Conservation (phyloP, 2,888 invertebrate genomes). For the Chrysolina haemoptera region DNA sequence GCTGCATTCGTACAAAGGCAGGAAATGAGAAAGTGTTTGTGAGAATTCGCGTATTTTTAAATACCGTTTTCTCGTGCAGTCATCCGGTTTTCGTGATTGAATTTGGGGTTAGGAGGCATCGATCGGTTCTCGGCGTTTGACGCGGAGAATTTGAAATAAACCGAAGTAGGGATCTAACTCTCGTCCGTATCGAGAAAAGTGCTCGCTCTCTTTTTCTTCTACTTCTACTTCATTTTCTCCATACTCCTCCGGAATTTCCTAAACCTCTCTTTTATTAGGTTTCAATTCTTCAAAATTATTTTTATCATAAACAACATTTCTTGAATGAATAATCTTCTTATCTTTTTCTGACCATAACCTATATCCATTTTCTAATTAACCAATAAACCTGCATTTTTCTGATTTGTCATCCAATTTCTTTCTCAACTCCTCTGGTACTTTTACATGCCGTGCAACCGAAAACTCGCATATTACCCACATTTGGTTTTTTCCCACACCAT, state of each 20-base stretch:
- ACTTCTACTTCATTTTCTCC: not conserved
- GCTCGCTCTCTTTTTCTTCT: not conserved
- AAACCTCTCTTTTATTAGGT: not conserved
- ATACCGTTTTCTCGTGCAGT: too few species aligned
- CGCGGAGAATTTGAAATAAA: too few species aligned
- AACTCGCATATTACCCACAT: constrained; percentile 41
- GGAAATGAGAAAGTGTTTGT: too few species aligned
- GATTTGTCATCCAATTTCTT: constrained; percentile 43
- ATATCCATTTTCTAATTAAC: constrained; percentile 33
- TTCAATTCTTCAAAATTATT: constrained; percentile 15
- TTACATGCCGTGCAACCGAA: constrained; percentile 42
- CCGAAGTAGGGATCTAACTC: too few species aligned
- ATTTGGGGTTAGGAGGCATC: too few species aligned
- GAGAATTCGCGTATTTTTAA: too few species aligned
- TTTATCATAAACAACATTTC: constrained; percentile 30
- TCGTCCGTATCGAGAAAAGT: too few species aligned
- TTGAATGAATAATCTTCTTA: constrained; percentile 22
- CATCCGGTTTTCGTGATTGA: too few species aligned
- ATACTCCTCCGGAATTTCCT: not conserved
- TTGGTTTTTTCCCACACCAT: constrained; percentile 37
- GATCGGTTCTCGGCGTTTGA: too few species aligned
- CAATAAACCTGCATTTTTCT: constrained; percentile 38
- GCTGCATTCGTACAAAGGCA: too few species aligned
- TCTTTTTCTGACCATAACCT: constrained; percentile 28
- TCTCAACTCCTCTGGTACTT: constrained; percentile 38